Base-by-base conservation (phyloP, 2,888 invertebrate genomes). In the Melieria picta region DNA sequence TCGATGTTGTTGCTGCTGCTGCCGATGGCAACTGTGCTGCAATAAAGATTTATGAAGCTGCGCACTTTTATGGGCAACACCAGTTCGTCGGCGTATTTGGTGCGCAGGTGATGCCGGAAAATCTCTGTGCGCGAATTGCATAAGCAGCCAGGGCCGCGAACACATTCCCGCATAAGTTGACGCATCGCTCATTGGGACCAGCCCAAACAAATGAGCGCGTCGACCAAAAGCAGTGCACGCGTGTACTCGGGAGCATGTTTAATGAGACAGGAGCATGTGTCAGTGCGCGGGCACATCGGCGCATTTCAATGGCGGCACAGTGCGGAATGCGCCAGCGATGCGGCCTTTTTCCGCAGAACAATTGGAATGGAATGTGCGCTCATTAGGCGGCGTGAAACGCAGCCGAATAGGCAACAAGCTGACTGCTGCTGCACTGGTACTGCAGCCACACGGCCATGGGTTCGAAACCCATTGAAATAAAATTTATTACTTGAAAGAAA, bases 21-120 rank as follows among this genome's bases (percentile, higher is more conserved):
- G 61, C 46, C 10, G 9, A 48, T 65, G 42, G 10, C 43, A 16
- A 47, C 56, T 52, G 50, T 62, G 55, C 43, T 62, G 45, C 56
- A 66, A 50, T 57, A 60, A 66, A 66, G 66, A 66, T 66, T 66
- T 66, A 66, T 66, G 66, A 66, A 66, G 66, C 66, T 47, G 16
- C 13, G 30, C 42, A 13, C 58, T 9, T 66, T 66, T 66, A 66
- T 66, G 66, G 66, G 57, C 66, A 66, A 58, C 58, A 66, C 66
- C 43, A 30, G 10, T 55, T 3, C 9, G 66, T 13, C 48, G 57
- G 58, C 66, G 13, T 58, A 58, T 66, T 66, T 66, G 66, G 58
- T 30, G 50, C 16, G 64, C 64, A 58, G 50, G 58, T 69, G 43
- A 50, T 70, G 58, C 48, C 63, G 64, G 63, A 50, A 64, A 58